Conservation (phyloP, 1,140 invertebrate species). For the Ostrea edulis region DNA sequence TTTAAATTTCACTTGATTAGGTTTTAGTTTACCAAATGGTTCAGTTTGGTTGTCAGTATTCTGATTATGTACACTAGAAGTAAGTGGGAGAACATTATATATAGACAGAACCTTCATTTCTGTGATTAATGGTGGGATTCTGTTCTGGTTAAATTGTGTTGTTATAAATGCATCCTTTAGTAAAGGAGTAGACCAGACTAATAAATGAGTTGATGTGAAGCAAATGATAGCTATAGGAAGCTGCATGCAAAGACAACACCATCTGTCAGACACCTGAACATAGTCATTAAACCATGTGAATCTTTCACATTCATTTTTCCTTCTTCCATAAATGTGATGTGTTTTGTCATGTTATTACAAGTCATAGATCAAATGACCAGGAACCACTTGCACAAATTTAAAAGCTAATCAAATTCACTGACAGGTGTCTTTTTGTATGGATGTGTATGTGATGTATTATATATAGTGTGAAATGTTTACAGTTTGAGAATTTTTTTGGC, state of each 20-base stretch:
- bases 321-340: too few relatives aligned
- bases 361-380: too few relatives aligned
- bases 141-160: not conserved
- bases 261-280: not conserved
- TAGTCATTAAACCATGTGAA: not conserved
- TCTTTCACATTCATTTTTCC: not conserved
- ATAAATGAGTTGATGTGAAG: not conserved
- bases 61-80: not conserved
- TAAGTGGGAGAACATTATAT: not conserved
- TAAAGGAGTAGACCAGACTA: not conserved
- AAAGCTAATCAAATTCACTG: too few relatives aligned
- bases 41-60: not conserved
- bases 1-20: slow-evolving; percentile 6
- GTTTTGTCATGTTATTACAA: too few relatives aligned
- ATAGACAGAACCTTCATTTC: not conserved
- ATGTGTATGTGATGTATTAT: too few relatives aligned
- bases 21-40: not conserved
- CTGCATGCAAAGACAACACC: not conserved
- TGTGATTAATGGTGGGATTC: not conserved
- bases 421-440: too few relatives aligned
- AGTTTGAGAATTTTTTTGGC: too few relatives aligned
- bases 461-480: too few relatives aligned
- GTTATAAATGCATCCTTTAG: not conserved
- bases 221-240: not conserved
- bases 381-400: too few relatives aligned